Percentiles rank a stretch among this genome's conserved stretches.
phyloP scores from a whole-genome alignment of 64 coral and sea anemone genomes.

The Montipora capricornis region DNA sequence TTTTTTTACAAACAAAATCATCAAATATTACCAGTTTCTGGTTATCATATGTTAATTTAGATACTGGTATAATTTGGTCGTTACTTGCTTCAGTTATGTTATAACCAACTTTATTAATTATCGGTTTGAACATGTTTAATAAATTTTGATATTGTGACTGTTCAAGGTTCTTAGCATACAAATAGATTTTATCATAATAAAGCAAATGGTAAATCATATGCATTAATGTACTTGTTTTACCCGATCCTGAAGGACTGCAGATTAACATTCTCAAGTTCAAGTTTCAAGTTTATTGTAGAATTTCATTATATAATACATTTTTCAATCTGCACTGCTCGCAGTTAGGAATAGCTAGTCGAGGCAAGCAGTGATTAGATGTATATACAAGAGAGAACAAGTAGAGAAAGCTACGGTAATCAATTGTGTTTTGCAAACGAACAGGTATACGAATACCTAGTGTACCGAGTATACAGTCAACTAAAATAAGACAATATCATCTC shows the following conservation, averaged over 20 bases:
- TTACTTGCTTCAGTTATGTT: background rate
- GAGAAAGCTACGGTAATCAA: no score
- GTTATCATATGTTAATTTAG: background rate
- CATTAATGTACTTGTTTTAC: constrained; percentile 20
- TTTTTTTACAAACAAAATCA: constrained; percentile 41
- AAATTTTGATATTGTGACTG: constrained; percentile 8
- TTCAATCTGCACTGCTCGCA: no score
- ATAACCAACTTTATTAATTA: background rate
- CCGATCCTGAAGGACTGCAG: background rate
- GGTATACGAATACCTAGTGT: no score
- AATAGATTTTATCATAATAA: constrained; percentile 37
- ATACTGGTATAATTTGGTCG: constrained; percentile 24
- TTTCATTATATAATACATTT: no score
- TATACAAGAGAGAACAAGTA: no score
- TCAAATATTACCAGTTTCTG: constrained; percentile 27
- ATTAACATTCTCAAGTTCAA: constrained; percentile 32
- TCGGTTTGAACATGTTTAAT: background rate
- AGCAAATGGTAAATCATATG: constrained; percentile 18
- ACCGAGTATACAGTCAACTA: no score
- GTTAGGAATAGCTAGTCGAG: no score
- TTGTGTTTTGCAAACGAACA: no score
- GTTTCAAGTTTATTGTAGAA: no score
- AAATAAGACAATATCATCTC: no score
- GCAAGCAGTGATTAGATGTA: no score
- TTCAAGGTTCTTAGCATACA: constrained; percentile 32